Conservation (phyloP, 1,140 invertebrate species). For the Sitobion miscanthi region DNA sequence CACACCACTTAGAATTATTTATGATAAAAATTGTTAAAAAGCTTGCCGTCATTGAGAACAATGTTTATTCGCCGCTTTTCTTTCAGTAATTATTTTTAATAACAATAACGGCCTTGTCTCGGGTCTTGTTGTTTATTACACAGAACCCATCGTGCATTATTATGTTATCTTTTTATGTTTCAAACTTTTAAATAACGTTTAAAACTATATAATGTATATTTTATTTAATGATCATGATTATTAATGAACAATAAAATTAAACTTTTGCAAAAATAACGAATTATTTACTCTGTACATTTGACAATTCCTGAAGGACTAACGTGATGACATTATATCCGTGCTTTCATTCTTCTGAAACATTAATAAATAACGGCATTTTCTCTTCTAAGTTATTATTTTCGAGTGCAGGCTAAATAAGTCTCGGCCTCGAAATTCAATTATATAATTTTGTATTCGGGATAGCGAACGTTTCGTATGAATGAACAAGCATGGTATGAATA, state of each 20-base stretch:
- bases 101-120: not conserved
- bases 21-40: not conserved
- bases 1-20: not conserved
- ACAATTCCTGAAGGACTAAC: not conserved
- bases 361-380: constrained; percentile 22
- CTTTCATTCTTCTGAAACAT: not conserved
- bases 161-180: not conserved
- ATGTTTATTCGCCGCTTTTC: not conserved
- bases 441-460: not conserved
- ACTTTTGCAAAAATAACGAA: not conserved
- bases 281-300: not conserved
- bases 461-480: not conserved
- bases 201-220: not conserved
- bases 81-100: not conserved
- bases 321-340: not conserved
- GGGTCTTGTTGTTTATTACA: not conserved
- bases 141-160: not conserved
- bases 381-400: not conserved
- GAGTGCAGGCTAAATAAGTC: not conserved
- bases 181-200: not conserved
- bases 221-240: not conserved
- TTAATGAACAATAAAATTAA: not conserved
- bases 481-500: constrained; percentile 1
- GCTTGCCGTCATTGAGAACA: not conserved
- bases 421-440: not conserved